These are phyloP conservation scores for Pitangus sulphuratus DNA, from an alignment of 2,797 vertebrate species.

Conservation along the genomic window DNA sequence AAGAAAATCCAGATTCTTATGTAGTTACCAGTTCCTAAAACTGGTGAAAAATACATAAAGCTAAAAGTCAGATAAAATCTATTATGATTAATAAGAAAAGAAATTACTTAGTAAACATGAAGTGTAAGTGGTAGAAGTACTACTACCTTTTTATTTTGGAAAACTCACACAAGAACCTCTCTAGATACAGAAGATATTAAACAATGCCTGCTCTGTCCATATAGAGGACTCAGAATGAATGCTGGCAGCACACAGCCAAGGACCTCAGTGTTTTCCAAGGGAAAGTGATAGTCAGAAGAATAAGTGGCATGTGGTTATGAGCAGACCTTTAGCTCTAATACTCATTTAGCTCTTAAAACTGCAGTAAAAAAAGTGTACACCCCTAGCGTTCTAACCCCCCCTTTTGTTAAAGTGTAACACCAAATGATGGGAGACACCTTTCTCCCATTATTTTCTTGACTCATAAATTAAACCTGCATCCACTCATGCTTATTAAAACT, in stretches of 20 bases:
- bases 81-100: not conserved
- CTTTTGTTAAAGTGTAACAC: not conserved
- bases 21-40: not conserved
- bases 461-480: not conserved
- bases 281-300: slow-evolving; percentile 26
- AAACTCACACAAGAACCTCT: not conserved
- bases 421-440: not conserved
- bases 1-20: not conserved
- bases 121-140: not conserved
- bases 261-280: slow-evolving; percentile 18
- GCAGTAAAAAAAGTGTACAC: not conserved
- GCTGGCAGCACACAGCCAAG: not conserved
- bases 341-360: not conserved
- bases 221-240: not conserved
- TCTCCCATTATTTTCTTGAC: not conserved
- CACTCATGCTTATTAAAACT: not conserved
- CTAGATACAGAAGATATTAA: not conserved
- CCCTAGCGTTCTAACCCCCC: not conserved
- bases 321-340: not conserved
- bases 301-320: not conserved
- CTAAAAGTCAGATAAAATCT: not conserved
- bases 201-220: slow-evolving; percentile 35
- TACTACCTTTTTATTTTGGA: not conserved
- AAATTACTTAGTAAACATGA: not conserved
- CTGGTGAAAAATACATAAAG: not conserved